phyloP scores from a whole-genome alignment of 1,140 invertebrate species.

The Ostrea edulis region DNA sequence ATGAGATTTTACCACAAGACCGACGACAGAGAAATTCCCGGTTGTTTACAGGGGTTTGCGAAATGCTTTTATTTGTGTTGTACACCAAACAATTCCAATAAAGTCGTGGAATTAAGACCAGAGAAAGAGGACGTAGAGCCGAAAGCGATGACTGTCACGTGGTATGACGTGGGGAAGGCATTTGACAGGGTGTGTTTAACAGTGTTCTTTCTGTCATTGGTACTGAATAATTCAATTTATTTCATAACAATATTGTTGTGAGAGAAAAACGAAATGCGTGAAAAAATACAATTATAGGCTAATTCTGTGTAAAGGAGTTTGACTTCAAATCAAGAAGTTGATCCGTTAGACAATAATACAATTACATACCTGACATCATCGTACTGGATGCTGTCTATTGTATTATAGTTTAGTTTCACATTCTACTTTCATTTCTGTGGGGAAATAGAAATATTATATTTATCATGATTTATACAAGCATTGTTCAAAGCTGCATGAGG shows the following conservation, averaged over 20 bases:
- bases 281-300: no score
- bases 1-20: slow-evolving; percentile 42
- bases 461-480: no score
- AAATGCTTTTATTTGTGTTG: slow-evolving; percentile 3
- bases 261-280: not conserved
- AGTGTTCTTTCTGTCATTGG: not conserved
- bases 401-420: no score
- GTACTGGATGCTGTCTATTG: no score
- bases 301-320: no score
- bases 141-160: slow-evolving; percentile 8
- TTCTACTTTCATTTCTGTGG: no score
- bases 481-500: no score
- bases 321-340: no score
- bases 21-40: not conserved
- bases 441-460: no score
- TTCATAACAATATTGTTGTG: not conserved
- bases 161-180: slow-evolving; percentile 45
- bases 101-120: not conserved
- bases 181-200: slow-evolving; percentile 36
- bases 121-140: not conserved
- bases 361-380: no score
- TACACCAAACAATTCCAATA: not conserved
- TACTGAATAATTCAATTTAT: slow-evolving; percentile 13
- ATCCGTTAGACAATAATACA: no score
- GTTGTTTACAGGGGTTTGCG: not conserved